Evolutionary conservation across 2,797 vertebrate genomes (phyloP).

Genomic region (Hozukius guyotensis): DNA sequence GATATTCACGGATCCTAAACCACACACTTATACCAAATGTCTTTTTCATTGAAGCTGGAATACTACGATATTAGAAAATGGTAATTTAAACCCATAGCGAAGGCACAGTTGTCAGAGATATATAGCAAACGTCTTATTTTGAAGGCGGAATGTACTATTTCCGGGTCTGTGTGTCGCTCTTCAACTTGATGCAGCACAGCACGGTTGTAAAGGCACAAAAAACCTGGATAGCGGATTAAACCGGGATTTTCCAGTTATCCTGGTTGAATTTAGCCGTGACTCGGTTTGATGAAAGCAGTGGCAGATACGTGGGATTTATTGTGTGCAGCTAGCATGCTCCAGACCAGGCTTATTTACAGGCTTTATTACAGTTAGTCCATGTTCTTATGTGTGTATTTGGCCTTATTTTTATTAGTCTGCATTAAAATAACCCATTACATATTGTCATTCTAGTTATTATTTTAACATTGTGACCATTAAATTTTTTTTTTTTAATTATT

Average conservation of each 20-base stretch:
- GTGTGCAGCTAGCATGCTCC: background rate
- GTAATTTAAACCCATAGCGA: fast-evolving
- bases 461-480: too few relatives aligned
- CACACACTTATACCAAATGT: background rate
- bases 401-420: too few relatives aligned
- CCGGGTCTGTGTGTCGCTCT: background rate
- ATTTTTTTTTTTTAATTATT: too few relatives aligned
- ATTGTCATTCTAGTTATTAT: too few relatives aligned
- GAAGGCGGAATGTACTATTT: slow-evolving; percentile 5
- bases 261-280: background rate
- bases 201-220: background rate
- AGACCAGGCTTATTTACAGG: too few relatives aligned
- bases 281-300: background rate
- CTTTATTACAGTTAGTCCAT: too few relatives aligned
- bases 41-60: fast-evolving
- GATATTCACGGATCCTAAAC: fast-evolving
- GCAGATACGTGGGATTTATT: background rate
- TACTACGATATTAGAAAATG: fast-evolving
- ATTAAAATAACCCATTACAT: too few relatives aligned
- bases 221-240: background rate
- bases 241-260: background rate
- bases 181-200: background rate
- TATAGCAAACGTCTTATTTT: slow-evolving; percentile 16
- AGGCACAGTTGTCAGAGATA: fast-evolving
- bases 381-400: too few relatives aligned